Evolutionary conservation across 2,113 vertebrate genomes (phyloP).

Genomic region (Megaceryle maxima): DNA sequence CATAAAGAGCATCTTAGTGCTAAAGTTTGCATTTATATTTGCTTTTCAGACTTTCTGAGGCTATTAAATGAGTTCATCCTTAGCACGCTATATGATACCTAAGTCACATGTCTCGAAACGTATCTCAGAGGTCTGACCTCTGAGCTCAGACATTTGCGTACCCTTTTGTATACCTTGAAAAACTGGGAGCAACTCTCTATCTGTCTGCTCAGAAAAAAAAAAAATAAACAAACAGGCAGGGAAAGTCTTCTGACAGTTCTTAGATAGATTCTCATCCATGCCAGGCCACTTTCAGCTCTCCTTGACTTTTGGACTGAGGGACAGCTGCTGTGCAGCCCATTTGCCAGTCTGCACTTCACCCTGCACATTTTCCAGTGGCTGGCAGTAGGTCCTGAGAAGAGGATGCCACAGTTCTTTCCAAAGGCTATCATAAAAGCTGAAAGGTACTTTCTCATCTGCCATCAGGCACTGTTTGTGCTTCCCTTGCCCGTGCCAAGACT

Average conservation of each 20-base stretch:
- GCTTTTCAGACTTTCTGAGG: not conserved
- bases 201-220: not conserved
- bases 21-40: not conserved
- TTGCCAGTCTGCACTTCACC: not conserved
- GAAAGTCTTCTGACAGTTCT: not conserved
- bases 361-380: not conserved
- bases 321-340: not conserved
- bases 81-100: not conserved
- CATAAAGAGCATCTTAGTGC: not conserved
- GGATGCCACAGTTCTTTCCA: not conserved
- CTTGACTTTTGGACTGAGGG: not conserved
- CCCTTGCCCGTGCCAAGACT: accelerated
- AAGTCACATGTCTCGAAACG: not conserved
- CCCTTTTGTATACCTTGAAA: not conserved
- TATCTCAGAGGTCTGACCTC: not conserved
- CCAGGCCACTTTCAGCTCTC: not conserved
- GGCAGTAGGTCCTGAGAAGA: not conserved
- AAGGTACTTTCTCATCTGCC: not conserved
- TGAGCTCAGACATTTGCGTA: not conserved
- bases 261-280: not conserved
- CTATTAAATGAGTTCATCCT: not conserved
- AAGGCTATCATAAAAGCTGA: not conserved
- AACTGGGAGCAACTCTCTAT: not conserved
- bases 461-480: not conserved
- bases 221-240: not conserved